These are phyloP conservation scores for Brachypteracias leptosomus DNA, from an alignment of 2,113 vertebrate genomes.

Conservation along the genomic window DNA sequence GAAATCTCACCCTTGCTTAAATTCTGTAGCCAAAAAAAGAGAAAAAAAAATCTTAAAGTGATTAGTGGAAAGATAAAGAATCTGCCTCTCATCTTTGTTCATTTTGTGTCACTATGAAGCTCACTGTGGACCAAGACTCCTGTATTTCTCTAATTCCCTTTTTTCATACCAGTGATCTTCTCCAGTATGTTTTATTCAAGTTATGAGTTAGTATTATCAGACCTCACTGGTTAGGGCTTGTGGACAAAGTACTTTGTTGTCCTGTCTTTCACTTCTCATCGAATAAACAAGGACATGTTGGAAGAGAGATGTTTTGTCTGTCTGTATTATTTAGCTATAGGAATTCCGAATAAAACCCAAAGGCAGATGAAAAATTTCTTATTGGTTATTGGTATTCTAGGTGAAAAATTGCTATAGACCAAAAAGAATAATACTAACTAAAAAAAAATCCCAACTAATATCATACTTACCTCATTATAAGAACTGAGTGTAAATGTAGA, in stretches of 20 bases:
- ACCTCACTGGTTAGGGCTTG: not conserved
- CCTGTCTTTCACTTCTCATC: not conserved
- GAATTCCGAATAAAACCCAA: not conserved
- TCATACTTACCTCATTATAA: not conserved
- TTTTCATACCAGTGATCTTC: not conserved
- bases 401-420: not conserved
- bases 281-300: not conserved
- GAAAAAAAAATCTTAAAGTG: not conserved
- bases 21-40: not conserved
- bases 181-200: not conserved
- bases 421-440: not conserved
- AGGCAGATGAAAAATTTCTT: not conserved
- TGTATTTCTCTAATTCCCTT: not conserved
- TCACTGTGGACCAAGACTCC: not conserved
- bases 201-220: not conserved
- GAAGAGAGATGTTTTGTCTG: not conserved
- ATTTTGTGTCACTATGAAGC: not conserved
- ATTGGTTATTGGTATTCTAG: not conserved
- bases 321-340: not conserved
- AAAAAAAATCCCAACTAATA: not conserved
- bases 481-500: not conserved
- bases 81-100: not conserved
- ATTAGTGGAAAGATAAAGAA: not conserved
- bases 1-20: not conserved
- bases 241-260: not conserved